Evolutionary conservation across 2,888 invertebrate species (phyloP), one percentile per base, ranked within the genome.

Genomic region (Dione juno): DNA sequence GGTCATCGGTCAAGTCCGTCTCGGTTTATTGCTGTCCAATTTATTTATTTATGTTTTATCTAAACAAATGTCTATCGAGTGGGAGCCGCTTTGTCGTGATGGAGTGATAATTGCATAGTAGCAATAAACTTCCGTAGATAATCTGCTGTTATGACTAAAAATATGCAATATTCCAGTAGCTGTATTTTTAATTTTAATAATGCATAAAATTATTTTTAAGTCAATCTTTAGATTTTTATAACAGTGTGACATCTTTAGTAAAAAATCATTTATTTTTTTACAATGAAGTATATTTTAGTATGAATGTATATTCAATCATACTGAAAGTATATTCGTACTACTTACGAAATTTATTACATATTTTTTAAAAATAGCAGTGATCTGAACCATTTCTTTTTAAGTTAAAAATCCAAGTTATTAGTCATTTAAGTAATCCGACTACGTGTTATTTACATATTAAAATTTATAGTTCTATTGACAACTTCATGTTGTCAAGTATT

Each of bases 1-100:
- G 74, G 76, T 76, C 77, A 76, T 76, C 75, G 75, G 75, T 75
- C 78, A 76, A 76, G 73, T 73, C 75, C 74, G 74, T 74, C 75
- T 74, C 65, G 72, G 71, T 76, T 72, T 77, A 77, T 74, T 75
- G 71, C 70, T 73, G 68, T 74, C 74, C 74, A 77, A 77, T 76
- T 77, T 77, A 75, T 75, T 77, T 77, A 70, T 73, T 75, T 70
- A 74, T 76, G 66, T 75, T 75, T 75, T 74, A 76, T 77, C 71
- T 71, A 74, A 75, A 75, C 65, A 75, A 74, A 74, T 69, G 68
- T 65, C 53, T 71, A 67, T 61, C 48, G 67, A 73, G 75, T 69
- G 75, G 71, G 75, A 68, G 75, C 64, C 71, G 64, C 52, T 72
- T 73, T 69, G 66, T 76, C 63, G 66, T 74, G 72, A 71, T 71